phyloP scores from a whole-genome alignment of 2,888 invertebrate genomes.

The Pilophorus perplexus region DNA sequence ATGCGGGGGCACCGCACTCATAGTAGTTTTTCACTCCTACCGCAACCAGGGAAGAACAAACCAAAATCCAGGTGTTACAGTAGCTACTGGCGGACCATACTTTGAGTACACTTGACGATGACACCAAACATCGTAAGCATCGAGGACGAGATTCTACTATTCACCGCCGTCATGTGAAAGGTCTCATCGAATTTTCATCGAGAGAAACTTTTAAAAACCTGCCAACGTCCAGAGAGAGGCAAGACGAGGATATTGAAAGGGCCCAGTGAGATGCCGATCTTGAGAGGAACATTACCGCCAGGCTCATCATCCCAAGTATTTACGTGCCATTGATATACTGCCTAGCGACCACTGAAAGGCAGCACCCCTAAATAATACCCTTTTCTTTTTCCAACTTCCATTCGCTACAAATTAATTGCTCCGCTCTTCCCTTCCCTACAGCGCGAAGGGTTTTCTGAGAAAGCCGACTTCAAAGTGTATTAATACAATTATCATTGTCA shows the following conservation, averaged over 20 bases:
- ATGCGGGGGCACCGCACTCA: no score
- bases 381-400: slow-evolving; percentile 23
- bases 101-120: no score
- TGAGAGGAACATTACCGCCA: slow-evolving; percentile 5
- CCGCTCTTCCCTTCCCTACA: background rate
- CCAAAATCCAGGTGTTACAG: no score
- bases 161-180: no score
- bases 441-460: slow-evolving; percentile 17
- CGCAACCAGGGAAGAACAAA: no score
- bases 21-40: no score
- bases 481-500: slow-evolving; percentile 36
- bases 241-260: slow-evolving; percentile 2
- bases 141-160: no score
- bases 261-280: slow-evolving; percentile 8
- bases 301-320: slow-evolving; percentile 15
- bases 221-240: no score
- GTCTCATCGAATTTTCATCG: no score
- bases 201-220: no score
- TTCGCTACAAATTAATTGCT: slow-evolving; percentile 33
- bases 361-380: slow-evolving; percentile 14
- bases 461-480: slow-evolving; percentile 30
- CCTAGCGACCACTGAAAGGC: slow-evolving; percentile 22
- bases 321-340: slow-evolving; percentile 13
- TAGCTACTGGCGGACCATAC: no score
- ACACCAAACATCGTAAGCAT: no score